A percentile compares a stretch with the other conserved stretches of the same genome.
Evolutionary conservation across 2,113 vertebrate genomes (phyloP).

Genomic region (Nipponia nippon): DNA sequence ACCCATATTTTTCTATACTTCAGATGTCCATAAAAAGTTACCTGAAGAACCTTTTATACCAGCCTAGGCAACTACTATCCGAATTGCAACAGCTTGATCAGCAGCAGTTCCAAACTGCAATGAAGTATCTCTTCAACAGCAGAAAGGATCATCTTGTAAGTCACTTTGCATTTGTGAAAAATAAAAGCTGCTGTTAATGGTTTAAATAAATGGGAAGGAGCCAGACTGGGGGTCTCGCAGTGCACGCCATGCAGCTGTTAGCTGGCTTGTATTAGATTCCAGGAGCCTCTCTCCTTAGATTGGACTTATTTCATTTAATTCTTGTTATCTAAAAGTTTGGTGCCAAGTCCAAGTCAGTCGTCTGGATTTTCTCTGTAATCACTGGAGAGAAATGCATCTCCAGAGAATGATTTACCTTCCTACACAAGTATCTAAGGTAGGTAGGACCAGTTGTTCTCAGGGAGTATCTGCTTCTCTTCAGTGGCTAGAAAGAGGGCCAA

Average conservation of each 20-base stretch:
- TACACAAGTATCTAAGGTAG: background rate
- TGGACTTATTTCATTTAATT: background rate
- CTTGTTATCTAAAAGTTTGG: background rate
- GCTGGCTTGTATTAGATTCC: background rate
- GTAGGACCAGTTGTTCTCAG: background rate
- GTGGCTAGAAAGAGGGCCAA: background rate
- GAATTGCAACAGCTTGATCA: conserved; percentile 67
- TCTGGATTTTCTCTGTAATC: background rate
- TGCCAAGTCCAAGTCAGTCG: background rate
- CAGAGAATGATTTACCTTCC: background rate
- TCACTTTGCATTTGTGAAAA: background rate
- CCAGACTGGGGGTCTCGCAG: background rate
- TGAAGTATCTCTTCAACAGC: conserved; percentile 71
- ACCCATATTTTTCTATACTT: background rate
- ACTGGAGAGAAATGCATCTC: background rate
- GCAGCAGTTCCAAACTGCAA: conserved; percentile 70
- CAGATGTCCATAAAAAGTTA: conserved; percentile 72
- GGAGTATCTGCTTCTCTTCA: background rate
- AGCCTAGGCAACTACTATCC: conserved; percentile 70
- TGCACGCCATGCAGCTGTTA: background rate
- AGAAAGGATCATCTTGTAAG: conserved; percentile 69
- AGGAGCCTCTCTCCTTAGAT: background rate
- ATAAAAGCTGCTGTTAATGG: background rate
- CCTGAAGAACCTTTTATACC: conserved; percentile 63
- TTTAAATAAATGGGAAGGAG: background rate